These are phyloP conservation scores for Trochalopteron elliotii DNA, from an alignment of 2,113 vertebrate species.

Conservation along the genomic window DNA sequence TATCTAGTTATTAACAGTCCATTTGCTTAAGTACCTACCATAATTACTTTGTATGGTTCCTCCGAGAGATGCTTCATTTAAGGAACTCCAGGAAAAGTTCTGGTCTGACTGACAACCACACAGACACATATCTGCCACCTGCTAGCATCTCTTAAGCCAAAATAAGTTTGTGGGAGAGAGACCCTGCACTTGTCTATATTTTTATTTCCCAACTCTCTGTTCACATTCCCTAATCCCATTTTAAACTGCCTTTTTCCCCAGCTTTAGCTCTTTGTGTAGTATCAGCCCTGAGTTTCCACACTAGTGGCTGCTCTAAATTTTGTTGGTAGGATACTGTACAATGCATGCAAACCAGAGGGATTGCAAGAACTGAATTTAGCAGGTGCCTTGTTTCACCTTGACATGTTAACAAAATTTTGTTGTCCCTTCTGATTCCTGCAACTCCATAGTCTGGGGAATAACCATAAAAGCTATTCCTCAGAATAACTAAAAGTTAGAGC, in stretches of 20 bases:
- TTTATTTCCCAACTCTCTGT: background rate
- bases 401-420: background rate
- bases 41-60: constrained; percentile 77
- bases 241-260: background rate
- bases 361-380: background rate
- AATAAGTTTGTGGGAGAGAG: background rate
- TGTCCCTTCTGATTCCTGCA: background rate
- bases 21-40: constrained; percentile 81
- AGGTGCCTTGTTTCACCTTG: background rate
- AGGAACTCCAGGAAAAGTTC: constrained; percentile 71
- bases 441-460: background rate
- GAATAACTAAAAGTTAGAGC: background rate
- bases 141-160: constrained; percentile 73
- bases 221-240: background rate
- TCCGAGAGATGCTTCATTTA: constrained; percentile 67
- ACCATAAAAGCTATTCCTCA: background rate
- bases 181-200: background rate
- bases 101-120: constrained; percentile 71
- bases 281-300: background rate
- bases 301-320: background rate
- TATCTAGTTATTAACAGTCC: constrained; percentile 81
- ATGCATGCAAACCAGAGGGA: background rate
- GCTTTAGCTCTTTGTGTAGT: background rate
- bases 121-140: constrained; percentile 66
- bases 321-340: background rate